Evolutionary conservation across 2,113 vertebrate species (phyloP).

Genomic region (Elanus axillaris): DNA sequence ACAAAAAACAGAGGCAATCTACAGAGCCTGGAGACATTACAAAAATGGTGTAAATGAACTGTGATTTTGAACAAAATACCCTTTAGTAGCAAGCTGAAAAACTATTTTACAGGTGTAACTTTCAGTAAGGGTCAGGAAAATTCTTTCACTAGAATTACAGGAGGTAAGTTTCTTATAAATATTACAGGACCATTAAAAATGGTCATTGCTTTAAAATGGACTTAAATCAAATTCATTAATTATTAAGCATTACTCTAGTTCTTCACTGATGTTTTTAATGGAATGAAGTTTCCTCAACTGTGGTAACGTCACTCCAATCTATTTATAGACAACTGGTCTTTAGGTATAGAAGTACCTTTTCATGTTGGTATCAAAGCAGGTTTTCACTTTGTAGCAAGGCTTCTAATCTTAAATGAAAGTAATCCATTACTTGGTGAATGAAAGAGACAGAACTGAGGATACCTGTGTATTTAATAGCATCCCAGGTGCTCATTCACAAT

Average conservation of each 20-base stretch:
- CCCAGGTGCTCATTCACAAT: background rate
- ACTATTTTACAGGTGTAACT: slow-evolving; percentile 60
- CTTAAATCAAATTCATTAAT: slow-evolving; percentile 78
- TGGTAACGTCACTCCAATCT: slow-evolving; percentile 81
- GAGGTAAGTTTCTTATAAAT: slow-evolving; percentile 77
- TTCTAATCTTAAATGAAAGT: slow-evolving; percentile 57
- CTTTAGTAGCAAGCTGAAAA: slow-evolving; percentile 54
- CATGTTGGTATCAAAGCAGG: slow-evolving; percentile 81
- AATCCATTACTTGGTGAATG: slow-evolving; percentile 51
- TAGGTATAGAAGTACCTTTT: slow-evolving; percentile 82
- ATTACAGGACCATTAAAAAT: slow-evolving; percentile 71
- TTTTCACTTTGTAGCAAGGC: slow-evolving; percentile 52
- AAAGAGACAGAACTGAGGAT: slow-evolving; percentile 10
- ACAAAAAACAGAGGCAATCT: background rate
- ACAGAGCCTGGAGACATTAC: background rate
- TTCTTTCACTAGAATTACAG: slow-evolving; percentile 77
- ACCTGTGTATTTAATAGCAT: background rate
- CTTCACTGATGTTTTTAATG: slow-evolving; percentile 79
- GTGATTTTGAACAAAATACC: slow-evolving; percentile 1
- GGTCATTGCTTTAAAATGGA: slow-evolving; percentile 71
- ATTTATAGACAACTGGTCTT: slow-evolving; percentile 88
- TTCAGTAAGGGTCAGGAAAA: slow-evolving; percentile 74
- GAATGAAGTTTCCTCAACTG: slow-evolving; percentile 80
- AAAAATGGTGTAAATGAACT: slow-evolving; percentile 39
- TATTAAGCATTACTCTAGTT: slow-evolving; percentile 79